A percentile compares a stretch with the other conserved stretches of the same genome.
Conservation (phyloP, 1,140 invertebrate genomes). For the Caerostris darwini region DNA sequence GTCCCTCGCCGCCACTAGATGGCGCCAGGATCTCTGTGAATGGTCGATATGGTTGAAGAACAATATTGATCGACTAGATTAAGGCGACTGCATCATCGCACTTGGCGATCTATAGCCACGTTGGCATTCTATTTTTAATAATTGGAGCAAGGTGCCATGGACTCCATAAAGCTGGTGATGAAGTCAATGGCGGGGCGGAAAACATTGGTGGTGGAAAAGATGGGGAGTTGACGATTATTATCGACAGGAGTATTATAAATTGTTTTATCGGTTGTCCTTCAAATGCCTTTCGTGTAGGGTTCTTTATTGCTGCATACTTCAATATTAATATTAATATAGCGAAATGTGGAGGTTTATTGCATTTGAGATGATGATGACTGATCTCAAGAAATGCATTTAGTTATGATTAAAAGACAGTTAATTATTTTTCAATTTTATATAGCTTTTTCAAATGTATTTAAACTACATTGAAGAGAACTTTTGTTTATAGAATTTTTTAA, state of each 20-base stretch:
- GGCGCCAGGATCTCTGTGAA: conserved; percentile 11
- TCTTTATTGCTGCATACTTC: neutral
- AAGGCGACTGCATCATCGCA: conserved; percentile 21
- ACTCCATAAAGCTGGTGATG: neutral
- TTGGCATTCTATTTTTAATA: conserved; percentile 41
- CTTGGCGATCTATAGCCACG: conserved; percentile 45
- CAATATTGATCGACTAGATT: conserved; percentile 58
- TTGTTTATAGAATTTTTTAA: too few relatives aligned
- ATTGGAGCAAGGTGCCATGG: neutral
- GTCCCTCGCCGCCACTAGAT: conserved; percentile 27
- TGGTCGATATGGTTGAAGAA: conserved; percentile 58
- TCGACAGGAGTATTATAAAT: neutral
- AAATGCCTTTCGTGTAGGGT: neutral
- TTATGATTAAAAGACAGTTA: too few relatives aligned
- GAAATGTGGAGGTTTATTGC: too few relatives aligned
- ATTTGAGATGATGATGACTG: too few relatives aligned
- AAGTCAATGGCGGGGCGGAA: neutral
- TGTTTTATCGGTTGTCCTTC: conserved; percentile 9
- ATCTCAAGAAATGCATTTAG: too few relatives aligned
- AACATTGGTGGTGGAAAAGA: neutral
- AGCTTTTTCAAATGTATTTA: too few relatives aligned
- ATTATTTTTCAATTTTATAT: too few relatives aligned
- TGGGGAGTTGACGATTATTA: neutral
- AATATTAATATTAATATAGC: neutral
- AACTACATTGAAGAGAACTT: too few relatives aligned